Conservation (phyloP, 1,140 invertebrate species). For the Coelopa frigida region DNA sequence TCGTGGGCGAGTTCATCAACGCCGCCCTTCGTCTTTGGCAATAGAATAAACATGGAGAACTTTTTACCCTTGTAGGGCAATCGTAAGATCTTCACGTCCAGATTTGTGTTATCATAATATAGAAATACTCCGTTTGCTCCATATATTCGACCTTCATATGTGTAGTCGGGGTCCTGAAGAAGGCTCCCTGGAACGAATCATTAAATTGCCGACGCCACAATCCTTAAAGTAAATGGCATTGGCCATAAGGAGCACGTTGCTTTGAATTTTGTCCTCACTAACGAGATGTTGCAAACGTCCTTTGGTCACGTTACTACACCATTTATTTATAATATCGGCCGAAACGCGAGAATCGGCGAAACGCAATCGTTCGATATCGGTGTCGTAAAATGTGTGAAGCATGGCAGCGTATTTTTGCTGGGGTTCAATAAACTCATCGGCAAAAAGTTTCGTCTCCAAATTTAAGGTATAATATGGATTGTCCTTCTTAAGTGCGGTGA, state of each 20-base stretch:
- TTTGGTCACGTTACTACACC: slow-evolving; percentile 61
- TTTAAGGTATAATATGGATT: slow-evolving; percentile 34
- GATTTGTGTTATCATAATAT: slow-evolving; percentile 54
- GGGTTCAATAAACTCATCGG: slow-evolving; percentile 49
- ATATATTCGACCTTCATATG: slow-evolving; percentile 53
- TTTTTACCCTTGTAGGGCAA: slow-evolving; percentile 68
- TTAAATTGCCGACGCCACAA: slow-evolving; percentile 64
- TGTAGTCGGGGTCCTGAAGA: slow-evolving; percentile 18
- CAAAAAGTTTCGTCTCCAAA: slow-evolving; percentile 58
- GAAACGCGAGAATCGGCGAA: slow-evolving; percentile 51
- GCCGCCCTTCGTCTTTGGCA: slow-evolving; percentile 58
- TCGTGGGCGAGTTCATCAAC: slow-evolving; percentile 51
- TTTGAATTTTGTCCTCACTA: slow-evolving; percentile 50
- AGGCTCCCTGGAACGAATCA: slow-evolving; percentile 33
- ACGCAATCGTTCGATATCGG: slow-evolving; percentile 55
- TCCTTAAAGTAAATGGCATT: slow-evolving; percentile 79
- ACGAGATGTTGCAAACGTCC: slow-evolving; percentile 62
- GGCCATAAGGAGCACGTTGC: slow-evolving; percentile 59
- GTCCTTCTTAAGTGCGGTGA: slow-evolving; percentile 47
- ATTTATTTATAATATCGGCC: slow-evolving; percentile 58
- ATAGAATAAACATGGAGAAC: slow-evolving; percentile 61
- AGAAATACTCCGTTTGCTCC: slow-evolving; percentile 56
- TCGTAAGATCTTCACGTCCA: slow-evolving; percentile 66
- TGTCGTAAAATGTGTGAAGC: slow-evolving; percentile 48
- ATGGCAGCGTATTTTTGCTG: slow-evolving; percentile 53